These are phyloP conservation scores for Mythimna impura DNA, from an alignment of 2,888 invertebrate genomes.

Conservation along the genomic window DNA sequence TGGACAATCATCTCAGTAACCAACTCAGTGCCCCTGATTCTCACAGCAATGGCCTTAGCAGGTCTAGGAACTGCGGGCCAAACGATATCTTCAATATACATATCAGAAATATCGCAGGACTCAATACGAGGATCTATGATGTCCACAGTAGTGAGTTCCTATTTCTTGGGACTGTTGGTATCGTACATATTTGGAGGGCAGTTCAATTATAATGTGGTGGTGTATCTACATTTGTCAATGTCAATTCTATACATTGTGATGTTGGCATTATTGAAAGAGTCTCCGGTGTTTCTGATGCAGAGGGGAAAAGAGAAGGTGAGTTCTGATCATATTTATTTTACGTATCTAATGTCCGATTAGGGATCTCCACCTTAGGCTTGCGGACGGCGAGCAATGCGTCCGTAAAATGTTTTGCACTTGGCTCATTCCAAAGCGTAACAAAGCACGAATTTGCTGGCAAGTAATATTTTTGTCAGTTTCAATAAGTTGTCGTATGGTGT, in stretches of 20 bases:
- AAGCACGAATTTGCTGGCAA: too few species aligned
- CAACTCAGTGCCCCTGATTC: constrained; percentile 70
- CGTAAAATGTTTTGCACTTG: too few species aligned
- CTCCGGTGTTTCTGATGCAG: constrained; percentile 79
- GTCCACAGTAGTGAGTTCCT: constrained; percentile 74
- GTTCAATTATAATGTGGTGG: constrained; percentile 74
- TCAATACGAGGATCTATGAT: constrained; percentile 78
- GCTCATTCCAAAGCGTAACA: too few species aligned
- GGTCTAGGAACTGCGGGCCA: constrained; percentile 81
- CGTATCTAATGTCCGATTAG: too few species aligned
- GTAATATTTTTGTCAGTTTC: too few species aligned
- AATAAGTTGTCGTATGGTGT: too few species aligned
- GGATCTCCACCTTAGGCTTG: too few species aligned
- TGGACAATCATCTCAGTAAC: constrained; percentile 77
- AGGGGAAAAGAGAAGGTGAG: constrained; percentile 77
- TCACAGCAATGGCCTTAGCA: constrained; percentile 71
- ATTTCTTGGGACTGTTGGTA: constrained; percentile 77
- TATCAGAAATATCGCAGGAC: constrained; percentile 80
- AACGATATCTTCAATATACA: constrained; percentile 77
- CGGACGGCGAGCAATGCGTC: too few species aligned
- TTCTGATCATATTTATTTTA: neutral
- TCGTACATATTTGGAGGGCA: constrained; percentile 80
- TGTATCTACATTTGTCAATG: constrained; percentile 74
- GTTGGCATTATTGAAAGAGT: constrained; percentile 77
- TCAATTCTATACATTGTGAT: constrained; percentile 76